phyloP scores from a whole-genome alignment of 2,888 invertebrate species.

The Acheta domesticus region DNA sequence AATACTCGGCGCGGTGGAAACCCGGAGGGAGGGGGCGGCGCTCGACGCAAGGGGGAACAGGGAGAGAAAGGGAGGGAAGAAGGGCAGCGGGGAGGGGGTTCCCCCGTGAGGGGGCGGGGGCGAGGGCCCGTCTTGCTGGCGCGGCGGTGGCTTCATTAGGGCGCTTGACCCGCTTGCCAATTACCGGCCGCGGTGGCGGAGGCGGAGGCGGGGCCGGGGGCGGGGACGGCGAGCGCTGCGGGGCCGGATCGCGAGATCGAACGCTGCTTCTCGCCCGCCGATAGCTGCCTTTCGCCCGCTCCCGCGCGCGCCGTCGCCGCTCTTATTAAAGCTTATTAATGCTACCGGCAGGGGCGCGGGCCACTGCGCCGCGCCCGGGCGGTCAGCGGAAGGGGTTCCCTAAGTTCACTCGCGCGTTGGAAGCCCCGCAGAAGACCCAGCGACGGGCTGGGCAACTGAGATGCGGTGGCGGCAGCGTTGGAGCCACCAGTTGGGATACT shows the following conservation, averaged over 20 bases:
- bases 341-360: too few species aligned
- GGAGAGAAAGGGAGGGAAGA: background rate
- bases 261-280: too few species aligned
- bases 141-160: background rate
- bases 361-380: too few species aligned
- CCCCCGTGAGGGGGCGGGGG: constrained; percentile 37
- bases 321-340: too few species aligned
- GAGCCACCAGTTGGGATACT: too few species aligned
- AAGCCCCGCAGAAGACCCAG: too few species aligned
- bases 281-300: too few species aligned
- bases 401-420: too few species aligned
- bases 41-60: background rate
- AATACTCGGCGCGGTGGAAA: background rate
- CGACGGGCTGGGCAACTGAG: too few species aligned
- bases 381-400: too few species aligned
- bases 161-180: constrained; percentile 11
- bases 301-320: too few species aligned
- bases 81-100: constrained; percentile 34
- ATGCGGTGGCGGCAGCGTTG: too few species aligned
- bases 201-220: background rate
- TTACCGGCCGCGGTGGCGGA: background rate
- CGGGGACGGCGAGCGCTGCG: background rate
- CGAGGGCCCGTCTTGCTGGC: constrained; percentile 36
- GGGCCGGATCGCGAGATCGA: background rate
- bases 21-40: background rate